Evolutionary conservation across 2,113 vertebrate genomes (phyloP), one percentile per base, ranked within the genome.

Genomic region (Stictonetta naevosa): DNA sequence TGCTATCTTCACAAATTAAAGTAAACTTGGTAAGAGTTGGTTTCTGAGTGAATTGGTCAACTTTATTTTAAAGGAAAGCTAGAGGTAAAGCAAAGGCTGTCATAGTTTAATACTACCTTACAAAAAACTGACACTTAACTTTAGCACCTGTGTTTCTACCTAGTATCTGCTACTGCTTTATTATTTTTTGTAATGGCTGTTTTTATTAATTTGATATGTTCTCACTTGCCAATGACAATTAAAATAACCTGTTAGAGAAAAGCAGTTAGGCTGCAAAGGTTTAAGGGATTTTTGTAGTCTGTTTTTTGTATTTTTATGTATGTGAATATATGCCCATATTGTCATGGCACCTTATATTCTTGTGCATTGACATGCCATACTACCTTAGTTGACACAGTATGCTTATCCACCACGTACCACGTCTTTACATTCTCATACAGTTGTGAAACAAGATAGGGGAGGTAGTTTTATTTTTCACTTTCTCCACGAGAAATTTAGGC

Each of bases 131-230:
- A 74, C 14, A 21, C n/a, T 87, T 86, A 74, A 16, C 84, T 72
- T 52, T 73, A 26, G 77, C 74, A 46, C 44, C 52, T 21, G 12
- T 73, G 42, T 92, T 88, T 60, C 50, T 96, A 87, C 5, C 75
- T 69, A 34, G 67, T 86, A 22, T 67, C 55, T 76, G 2, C 73
- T 50, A 86, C 72, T 91, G 63, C 50, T 74, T 74, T 79, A 83
- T 38, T 60, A 42, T 66, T 90, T 88, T 90, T 75, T 96, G n/a
- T 71, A 50, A 66, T 56, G 26, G 12, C 73, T 83, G 7, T 3
- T 59, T 95, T 83, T 95, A 78, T 95, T 96, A 81, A 75, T 96
- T 74, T 68, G 22, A 31, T 94, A 77, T 67, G 55, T 69, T 90
- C 92, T 95, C 18, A 56, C 26, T 73, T 58, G 58, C 81, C 28